A percentile compares a stretch with the other conserved stretches of the same genome.
Conservation (phyloP, 2,113 vertebrate genomes). For the Notarius lentiginosus region DNA sequence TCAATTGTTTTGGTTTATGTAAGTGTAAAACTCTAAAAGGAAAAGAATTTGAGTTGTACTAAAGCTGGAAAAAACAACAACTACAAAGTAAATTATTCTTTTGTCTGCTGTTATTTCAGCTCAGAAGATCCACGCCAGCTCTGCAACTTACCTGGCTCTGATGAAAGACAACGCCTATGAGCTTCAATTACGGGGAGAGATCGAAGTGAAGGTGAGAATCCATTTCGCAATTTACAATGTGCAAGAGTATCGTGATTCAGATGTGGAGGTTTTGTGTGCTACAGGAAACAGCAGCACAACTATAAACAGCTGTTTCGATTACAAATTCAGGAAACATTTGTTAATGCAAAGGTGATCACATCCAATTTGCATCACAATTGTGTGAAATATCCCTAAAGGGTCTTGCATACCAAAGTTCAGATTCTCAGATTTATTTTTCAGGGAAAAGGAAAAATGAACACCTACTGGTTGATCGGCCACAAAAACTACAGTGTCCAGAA, state of each 20-base stretch:
- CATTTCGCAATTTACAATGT: background rate
- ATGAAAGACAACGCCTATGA: constrained; percentile 81
- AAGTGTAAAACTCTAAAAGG: background rate
- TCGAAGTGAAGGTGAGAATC: constrained; percentile 83
- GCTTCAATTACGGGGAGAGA: constrained; percentile 83
- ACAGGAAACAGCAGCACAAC: background rate
- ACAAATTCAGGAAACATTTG: background rate
- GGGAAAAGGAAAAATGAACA: constrained; percentile 90
- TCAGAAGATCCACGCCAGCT: constrained; percentile 86
- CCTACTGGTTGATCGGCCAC: constrained; percentile 86
- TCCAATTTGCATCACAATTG: background rate
- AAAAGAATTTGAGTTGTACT: background rate
- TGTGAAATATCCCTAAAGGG: background rate
- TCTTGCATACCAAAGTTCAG: background rate
- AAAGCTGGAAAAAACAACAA: background rate
- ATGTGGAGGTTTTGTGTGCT: background rate
- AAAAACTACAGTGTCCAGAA: constrained; percentile 89
- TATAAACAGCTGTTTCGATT: background rate
- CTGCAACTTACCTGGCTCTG: constrained; percentile 79
- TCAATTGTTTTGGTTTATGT: background rate
- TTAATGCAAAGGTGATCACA: background rate
- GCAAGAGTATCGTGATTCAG: background rate
- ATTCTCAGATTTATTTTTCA: constrained; percentile 51
- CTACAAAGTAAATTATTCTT: background rate
- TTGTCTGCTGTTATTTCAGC: constrained; percentile 64